Percentiles rank a stretch among this genome's conserved stretches.
phyloP scores from a whole-genome alignment of 2,888 invertebrate genomes.

The Pecten maximus region DNA sequence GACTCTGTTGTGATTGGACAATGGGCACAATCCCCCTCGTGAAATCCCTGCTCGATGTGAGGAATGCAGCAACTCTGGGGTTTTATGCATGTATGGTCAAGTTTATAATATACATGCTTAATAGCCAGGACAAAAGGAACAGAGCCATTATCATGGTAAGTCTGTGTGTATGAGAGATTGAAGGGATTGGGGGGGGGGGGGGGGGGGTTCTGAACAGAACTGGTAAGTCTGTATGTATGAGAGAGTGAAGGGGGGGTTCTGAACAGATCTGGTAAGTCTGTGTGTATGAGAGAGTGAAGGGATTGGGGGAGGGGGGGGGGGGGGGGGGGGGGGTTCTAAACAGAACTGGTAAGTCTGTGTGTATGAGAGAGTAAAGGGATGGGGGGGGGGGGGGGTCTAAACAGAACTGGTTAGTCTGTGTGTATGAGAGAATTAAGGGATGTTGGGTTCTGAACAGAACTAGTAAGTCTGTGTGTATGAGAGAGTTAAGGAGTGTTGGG shows the following conservation, averaged over 20 bases:
- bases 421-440: neutral
- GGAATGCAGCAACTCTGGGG: constrained; percentile 91
- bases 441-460: neutral
- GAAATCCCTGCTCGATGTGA: constrained; percentile 89
- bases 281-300: neutral
- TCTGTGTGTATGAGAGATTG: constrained; percentile 51
- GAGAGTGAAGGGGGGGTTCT: neutral
- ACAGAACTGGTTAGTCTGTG: neutral
- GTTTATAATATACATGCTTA: constrained; percentile 71
- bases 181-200: too few species aligned
- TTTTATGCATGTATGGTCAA: constrained; percentile 85
- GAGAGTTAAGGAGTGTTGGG: neutral
- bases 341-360: neutral
- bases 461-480: neutral
- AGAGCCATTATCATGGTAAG: constrained; percentile 88
- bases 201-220: neutral
- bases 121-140: constrained; percentile 80
- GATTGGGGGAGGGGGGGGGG: too few species aligned
- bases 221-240: neutral
- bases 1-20: constrained; percentile 98
- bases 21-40: constrained; percentile 97
- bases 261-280: neutral
- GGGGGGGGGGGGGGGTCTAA: too few species aligned
- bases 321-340: too few species aligned
- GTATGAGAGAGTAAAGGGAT: neutral